Evolutionary conservation across 2,888 invertebrate species (phyloP).

Genomic region (Drosophila differens): DNA sequence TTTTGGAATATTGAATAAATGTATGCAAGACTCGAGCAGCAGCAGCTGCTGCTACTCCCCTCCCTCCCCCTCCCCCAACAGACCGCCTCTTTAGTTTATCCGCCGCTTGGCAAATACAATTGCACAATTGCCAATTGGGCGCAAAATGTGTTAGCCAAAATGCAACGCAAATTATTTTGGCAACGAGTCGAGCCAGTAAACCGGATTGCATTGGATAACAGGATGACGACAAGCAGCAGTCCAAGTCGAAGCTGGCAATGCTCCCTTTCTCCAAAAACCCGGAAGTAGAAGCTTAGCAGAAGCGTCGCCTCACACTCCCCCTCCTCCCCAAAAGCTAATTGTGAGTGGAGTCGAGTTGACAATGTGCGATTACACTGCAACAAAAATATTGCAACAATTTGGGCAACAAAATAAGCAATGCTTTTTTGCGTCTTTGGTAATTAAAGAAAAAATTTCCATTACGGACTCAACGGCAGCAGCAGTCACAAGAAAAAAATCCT

Average conservation of each 20-base stretch:
- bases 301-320: not conserved
- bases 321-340: conserved; percentile 26
- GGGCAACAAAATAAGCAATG: not conserved
- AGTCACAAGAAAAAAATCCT: not conserved
- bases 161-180: conserved; percentile 74
- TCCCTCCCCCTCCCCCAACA: not conserved
- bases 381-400: not conserved
- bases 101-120: conserved; percentile 59
- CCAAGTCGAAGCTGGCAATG: conserved; percentile 14
- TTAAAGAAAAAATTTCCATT: not conserved
- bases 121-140: conserved; percentile 77
- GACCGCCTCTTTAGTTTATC: too few species aligned
- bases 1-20: conserved; percentile 71
- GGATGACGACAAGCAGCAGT: conserved; percentile 19
- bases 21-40: conserved; percentile 55
- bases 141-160: conserved; percentile 67
- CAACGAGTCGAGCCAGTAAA: conserved; percentile 62
- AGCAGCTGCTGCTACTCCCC: conserved; percentile 18
- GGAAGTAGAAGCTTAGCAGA: conserved; percentile 17
- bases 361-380: conserved; percentile 14
- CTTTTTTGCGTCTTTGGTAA: not conserved
- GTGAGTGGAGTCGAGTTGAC: conserved; percentile 14
- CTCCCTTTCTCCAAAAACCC: not conserved
- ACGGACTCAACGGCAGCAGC: not conserved
- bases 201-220: conserved; percentile 48